These are phyloP conservation scores for Scomber scombrus DNA, from an alignment of 2,113 vertebrate species.

Conservation along the genomic window DNA sequence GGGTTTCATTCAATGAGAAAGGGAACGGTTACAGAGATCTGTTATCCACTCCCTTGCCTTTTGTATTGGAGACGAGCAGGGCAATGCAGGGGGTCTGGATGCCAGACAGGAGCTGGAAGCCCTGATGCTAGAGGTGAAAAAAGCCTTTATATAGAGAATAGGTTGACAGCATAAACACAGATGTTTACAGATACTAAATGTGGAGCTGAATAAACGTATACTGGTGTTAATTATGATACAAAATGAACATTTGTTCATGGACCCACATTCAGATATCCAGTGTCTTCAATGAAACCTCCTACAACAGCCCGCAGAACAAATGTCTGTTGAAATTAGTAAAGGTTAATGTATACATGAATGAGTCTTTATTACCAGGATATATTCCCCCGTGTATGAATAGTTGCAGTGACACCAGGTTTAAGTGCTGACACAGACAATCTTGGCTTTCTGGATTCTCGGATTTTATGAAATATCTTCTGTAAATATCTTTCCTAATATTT, in stretches of 20 bases:
- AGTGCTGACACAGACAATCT: background rate
- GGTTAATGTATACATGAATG: background rate
- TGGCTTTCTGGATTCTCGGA: too few relatives aligned
- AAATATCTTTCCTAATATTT: too few relatives aligned
- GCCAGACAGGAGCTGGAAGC: slow-evolving; percentile 21
- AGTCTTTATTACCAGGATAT: background rate
- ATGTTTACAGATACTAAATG: background rate
- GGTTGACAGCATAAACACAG: background rate
- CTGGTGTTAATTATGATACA: background rate
- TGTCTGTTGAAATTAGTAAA: background rate
- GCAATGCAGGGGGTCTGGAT: slow-evolving; percentile 52
- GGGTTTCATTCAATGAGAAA: slow-evolving; percentile 75
- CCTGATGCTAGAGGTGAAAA: slow-evolving; percentile 13
- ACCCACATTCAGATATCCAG: background rate
- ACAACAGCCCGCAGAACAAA: background rate
- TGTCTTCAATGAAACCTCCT: background rate
- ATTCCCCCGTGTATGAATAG: background rate
- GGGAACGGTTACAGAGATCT: slow-evolving; percentile 64
- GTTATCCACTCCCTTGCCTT: slow-evolving; percentile 63
- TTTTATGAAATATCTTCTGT: too few relatives aligned
- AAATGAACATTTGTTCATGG: background rate
- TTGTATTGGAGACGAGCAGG: slow-evolving; percentile 58
- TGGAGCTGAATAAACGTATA: background rate
- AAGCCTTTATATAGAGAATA: slow-evolving; percentile 1
- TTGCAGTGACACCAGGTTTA: background rate